Conservation (phyloP, 2,113 vertebrate genomes). For the Himantopus leucocephalus region DNA sequence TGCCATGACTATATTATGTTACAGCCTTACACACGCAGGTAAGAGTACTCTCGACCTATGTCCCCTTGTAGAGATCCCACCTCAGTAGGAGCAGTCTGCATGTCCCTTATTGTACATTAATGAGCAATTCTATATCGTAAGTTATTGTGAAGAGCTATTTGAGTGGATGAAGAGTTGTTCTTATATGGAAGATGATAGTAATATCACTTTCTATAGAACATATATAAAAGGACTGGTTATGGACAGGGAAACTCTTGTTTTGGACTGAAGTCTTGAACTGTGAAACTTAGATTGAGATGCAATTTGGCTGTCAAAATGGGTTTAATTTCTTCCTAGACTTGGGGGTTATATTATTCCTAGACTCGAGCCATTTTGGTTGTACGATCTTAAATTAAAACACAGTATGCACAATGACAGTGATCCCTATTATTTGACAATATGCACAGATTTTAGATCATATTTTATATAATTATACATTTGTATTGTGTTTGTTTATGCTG, state of each 20-base stretch:
- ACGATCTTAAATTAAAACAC: not conserved
- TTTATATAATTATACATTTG: not conserved
- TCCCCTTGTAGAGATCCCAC: no score
- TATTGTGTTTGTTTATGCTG: not conserved
- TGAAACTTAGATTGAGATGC: not conserved
- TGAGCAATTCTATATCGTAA: not conserved
- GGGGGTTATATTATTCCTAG: not conserved
- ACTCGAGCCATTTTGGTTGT: not conserved
- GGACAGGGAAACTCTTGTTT: not conserved
- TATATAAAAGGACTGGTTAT: not conserved
- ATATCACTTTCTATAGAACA: not conserved
- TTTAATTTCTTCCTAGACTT: not conserved
- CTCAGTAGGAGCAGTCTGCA: not conserved
- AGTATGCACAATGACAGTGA: no score
- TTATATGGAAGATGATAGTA: not conserved
- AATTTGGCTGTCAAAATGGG: not conserved
- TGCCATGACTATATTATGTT: not conserved
- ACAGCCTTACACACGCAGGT: not conserved
- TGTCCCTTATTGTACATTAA: not conserved
- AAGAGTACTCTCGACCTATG: rapidly evolving
- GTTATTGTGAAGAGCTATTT: not conserved
- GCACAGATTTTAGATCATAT: not conserved
- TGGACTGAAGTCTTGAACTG: not conserved
- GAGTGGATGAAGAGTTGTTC: not conserved
- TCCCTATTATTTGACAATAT: not conserved